Conservation (phyloP, 2,888 invertebrate genomes). For the Lutraria lutraria region DNA sequence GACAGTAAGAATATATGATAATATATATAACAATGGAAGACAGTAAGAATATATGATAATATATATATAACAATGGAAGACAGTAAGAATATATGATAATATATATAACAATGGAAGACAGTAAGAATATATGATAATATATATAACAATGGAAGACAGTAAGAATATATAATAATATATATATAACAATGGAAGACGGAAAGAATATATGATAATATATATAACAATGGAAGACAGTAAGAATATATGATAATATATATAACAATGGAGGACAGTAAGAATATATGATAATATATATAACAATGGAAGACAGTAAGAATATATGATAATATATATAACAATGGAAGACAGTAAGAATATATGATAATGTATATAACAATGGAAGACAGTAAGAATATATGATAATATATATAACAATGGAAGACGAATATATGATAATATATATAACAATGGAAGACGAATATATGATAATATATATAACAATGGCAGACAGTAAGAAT, state of each 20-base stretch:
- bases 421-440: neutral
- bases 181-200: neutral
- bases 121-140: neutral
- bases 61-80: neutral
- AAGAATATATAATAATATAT: neutral
- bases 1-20: neutral
- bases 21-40: neutral
- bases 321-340: neutral
- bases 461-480: neutral
- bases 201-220: neutral
- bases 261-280: neutral
- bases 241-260: neutral
- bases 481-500: neutral
- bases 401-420: neutral
- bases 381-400: neutral
- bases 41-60: neutral
- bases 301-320: neutral
- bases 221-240: neutral
- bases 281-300: neutral
- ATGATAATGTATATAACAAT: neutral
- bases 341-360: neutral
- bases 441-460: neutral
- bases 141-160: neutral
- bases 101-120: neutral
- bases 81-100: neutral